Base-by-base conservation (phyloP, 2,113 vertebrate genomes). In the Podarcis cretensis region DNA sequence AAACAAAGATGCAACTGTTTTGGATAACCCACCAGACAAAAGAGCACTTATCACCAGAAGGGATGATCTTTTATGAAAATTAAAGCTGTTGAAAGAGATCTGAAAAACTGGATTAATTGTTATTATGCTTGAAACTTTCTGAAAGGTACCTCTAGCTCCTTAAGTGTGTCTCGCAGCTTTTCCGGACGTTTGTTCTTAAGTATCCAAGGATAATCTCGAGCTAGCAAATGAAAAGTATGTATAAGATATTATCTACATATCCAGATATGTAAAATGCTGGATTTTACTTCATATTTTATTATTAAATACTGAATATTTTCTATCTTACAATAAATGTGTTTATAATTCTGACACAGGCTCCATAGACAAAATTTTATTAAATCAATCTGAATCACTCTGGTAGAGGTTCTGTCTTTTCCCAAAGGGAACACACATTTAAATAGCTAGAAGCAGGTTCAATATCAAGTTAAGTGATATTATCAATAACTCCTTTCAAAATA, bases 61-160 rank as follows among this genome's bases (percentile, higher is more conserved):
- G 97, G 94, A 21, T 95, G 93, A 95, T 96, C 97, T 97, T 98
- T 97, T 97, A 95, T 96, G 97, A 98, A 98, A 99, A 98, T 98
- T 97, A 98, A 98, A 97, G 94, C 96, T 97, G 98, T 94, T 98
- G 98, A 99, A 98, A 99, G 98, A 96, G 91, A 89, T 88, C 95
- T 96, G 96, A 97, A 98, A 97, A 98, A 92, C 95, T 89, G 91
- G 97, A 97, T 97, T 97, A 97, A 97, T 97, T 96, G 96, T 97
- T 98, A 97, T 97, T 96, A 97, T 97, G 97, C 96, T 96, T 96
- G 96, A 95, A 96, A 94, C 90, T 95, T 96, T 94, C 90, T 93
- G 90, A 97, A 96, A 96, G 91, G n/a, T 98, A 99, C 99, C 98
- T 99, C 99, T 20, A 99, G 93, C 94, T 99, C 99, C 97, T 97